Evolutionary conservation across 2,888 invertebrate species (phyloP).

Genomic region (Junonia oenone): DNA sequence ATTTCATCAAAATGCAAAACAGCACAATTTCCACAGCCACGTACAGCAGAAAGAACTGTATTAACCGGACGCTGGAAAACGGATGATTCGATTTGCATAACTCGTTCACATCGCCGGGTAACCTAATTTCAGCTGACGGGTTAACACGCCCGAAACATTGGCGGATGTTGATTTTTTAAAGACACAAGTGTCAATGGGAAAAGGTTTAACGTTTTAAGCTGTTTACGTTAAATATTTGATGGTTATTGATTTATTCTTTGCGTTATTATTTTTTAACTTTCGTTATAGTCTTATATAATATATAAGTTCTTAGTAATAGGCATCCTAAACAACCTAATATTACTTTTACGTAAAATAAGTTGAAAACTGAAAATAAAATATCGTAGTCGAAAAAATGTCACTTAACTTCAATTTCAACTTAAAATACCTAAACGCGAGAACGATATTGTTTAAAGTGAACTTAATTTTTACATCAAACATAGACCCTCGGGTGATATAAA

Average conservation of each 20-base stretch:
- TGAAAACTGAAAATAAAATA: too few species aligned
- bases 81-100: slow-evolving; percentile 74
- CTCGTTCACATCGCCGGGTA: slow-evolving; percentile 64
- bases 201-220: neutral
- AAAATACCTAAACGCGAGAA: neutral
- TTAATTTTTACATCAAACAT: neutral
- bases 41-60: slow-evolving; percentile 63
- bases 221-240: too few species aligned
- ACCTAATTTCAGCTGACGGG: slow-evolving; percentile 62
- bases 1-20: slow-evolving; percentile 74
- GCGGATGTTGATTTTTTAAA: slow-evolving; percentile 12
- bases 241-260: too few species aligned
- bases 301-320: too few species aligned
- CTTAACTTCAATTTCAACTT: too few species aligned
- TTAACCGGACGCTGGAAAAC: slow-evolving; percentile 71
- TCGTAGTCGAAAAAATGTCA: too few species aligned
- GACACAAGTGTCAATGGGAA: slow-evolving; percentile 1
- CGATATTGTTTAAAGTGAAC: neutral
- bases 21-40: slow-evolving; percentile 54
- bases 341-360: neutral
- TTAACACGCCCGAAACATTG: slow-evolving; percentile 43
- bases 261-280: too few species aligned
- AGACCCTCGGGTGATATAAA: neutral
- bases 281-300: too few species aligned
- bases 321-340: too few species aligned